A percentile compares a stretch with the other conserved stretches of the same genome.
Conservation (phyloP, 2,797 vertebrate species). For the Artibeus jamaicensis region DNA sequence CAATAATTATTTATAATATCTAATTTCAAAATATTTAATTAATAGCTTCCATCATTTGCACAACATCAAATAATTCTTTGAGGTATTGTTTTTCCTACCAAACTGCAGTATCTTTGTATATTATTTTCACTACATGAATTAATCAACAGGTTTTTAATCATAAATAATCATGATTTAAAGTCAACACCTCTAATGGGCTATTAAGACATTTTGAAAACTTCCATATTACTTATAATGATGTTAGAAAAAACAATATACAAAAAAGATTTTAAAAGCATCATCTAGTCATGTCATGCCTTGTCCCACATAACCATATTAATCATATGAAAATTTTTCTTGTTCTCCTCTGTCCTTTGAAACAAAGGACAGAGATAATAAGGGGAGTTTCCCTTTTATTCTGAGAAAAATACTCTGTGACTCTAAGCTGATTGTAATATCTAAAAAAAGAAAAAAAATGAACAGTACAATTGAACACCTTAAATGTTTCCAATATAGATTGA, state of each 20-base stretch:
- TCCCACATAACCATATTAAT: neutral
- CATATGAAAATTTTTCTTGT: neutral
- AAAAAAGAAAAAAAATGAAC: neutral
- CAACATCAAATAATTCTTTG: neutral
- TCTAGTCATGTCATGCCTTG: neutral
- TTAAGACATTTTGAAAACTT: neutral
- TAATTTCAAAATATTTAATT: slow-evolving; percentile 38
- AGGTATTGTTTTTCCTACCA: neutral
- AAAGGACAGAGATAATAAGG: neutral
- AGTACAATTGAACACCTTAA: neutral
- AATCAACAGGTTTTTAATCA: neutral
- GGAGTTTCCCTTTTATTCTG: neutral
- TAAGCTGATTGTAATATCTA: neutral
- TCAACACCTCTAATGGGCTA: neutral
- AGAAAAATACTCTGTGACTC: neutral
- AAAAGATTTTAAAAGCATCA: neutral
- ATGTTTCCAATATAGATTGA: neutral
- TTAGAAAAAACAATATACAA: neutral
- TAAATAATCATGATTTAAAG: slow-evolving; percentile 27
- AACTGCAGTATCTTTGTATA: neutral
- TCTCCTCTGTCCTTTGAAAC: neutral
- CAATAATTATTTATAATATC: neutral
- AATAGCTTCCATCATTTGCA: neutral
- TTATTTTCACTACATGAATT: neutral
- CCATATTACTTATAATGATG: neutral